Conservation (phyloP, 2,888 invertebrate species). For the Zhuqinia jingwanae region DNA sequence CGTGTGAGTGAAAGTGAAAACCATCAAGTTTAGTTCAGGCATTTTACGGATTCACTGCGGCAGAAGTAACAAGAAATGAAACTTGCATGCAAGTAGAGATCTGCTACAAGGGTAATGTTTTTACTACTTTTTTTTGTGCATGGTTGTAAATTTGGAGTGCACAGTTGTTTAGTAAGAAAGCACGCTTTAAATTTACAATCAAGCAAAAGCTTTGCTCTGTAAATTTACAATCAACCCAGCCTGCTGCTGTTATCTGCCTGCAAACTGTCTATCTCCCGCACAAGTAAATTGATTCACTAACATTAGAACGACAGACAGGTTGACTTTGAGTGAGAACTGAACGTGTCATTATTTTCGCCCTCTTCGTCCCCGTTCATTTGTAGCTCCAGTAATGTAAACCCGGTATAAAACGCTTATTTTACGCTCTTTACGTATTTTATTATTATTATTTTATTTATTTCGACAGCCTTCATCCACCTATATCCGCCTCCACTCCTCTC, state of each 20-base stretch:
- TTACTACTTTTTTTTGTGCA: too few relatives aligned
- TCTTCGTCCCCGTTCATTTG: not conserved
- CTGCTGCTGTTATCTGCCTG: too few relatives aligned
- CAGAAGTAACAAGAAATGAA: too few relatives aligned
- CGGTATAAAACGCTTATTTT: conserved; percentile 22
- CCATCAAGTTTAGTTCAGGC: too few relatives aligned
- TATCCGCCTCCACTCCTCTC: not conserved
- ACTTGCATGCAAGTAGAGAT: too few relatives aligned
- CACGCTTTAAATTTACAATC: too few relatives aligned
- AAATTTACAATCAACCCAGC: too few relatives aligned
- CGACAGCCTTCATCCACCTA: not conserved
- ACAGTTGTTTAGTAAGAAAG: not conserved
- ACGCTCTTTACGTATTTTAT: not conserved
- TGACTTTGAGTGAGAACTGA: conserved; percentile 28
- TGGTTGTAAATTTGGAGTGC: not conserved
- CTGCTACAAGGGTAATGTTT: too few relatives aligned
- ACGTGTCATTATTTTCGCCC: not conserved
- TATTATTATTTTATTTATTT: not conserved
- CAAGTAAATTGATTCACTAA: conserved; percentile 20
- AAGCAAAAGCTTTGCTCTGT: too few relatives aligned
- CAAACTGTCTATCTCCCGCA: not conserved
- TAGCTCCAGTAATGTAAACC: not conserved
- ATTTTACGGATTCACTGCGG: too few relatives aligned
- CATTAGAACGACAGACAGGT: conserved; percentile 47
- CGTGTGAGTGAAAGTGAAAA: too few relatives aligned